These are phyloP conservation scores for Heliocidaris erythrogramma DNA, from an alignment of 35 echinoderm and acorn worm species.

Conservation along the genomic window DNA sequence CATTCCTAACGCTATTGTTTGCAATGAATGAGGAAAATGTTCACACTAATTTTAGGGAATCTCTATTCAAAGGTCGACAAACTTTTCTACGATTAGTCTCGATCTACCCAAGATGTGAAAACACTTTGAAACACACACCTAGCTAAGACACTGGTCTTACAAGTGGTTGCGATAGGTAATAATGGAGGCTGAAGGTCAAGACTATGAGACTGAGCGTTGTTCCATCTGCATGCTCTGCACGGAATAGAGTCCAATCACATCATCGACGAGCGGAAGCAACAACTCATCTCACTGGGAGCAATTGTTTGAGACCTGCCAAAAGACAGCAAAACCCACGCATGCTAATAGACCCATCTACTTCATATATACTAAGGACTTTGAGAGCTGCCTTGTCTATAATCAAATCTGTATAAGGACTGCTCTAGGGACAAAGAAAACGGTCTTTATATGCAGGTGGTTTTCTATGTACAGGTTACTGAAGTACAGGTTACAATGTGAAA, in stretches of 20 bases:
- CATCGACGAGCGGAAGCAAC: background rate
- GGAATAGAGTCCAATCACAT: background rate
- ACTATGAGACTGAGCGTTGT: background rate
- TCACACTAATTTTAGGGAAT: background rate
- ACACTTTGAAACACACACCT: background rate
- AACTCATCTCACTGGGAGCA: conserved; percentile 15
- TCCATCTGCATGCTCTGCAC: background rate
- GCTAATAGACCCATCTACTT: background rate
- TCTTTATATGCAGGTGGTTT: too few relatives aligned
- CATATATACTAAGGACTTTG: background rate
- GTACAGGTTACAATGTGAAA: too few relatives aligned
- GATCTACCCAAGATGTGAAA: background rate
- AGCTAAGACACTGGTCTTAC: background rate
- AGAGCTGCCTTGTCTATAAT: background rate
- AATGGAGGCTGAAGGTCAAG: background rate
- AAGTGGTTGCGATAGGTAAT: background rate
- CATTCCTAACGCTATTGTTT: background rate
- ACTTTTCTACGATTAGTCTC: background rate
- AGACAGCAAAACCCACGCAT: background rate
- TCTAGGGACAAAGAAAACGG: too few relatives aligned
- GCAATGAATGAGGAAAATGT: background rate
- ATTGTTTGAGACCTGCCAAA: background rate
- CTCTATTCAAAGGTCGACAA: background rate
- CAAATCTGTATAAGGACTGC: too few relatives aligned
- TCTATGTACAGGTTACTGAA: too few relatives aligned